phyloP scores from a whole-genome alignment of 2,888 invertebrate genomes.

The Listrodromus nycthemerus region DNA sequence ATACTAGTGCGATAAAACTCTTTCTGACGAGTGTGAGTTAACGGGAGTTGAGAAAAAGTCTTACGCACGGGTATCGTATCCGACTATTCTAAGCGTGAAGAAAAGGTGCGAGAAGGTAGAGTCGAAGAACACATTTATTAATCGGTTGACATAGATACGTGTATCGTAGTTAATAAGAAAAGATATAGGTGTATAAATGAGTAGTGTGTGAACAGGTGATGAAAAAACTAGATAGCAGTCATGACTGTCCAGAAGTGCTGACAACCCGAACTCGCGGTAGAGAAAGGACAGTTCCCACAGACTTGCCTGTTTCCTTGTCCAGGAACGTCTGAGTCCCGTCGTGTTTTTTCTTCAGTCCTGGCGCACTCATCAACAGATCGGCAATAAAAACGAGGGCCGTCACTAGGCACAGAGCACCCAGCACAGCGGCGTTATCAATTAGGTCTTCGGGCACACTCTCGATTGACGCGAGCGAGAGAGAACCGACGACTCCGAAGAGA shows the following conservation, averaged over 20 bases:
- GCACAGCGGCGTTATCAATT: slow-evolving; percentile 90
- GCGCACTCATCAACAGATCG: slow-evolving; percentile 85
- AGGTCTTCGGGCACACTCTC: slow-evolving; percentile 89
- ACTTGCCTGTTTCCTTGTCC: slow-evolving; percentile 79
- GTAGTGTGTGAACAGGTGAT: slow-evolving; percentile 11
- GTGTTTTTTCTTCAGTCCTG: slow-evolving; percentile 74
- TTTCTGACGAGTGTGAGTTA: too few relatives aligned
- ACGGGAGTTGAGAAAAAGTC: too few relatives aligned
- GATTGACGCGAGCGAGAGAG: slow-evolving; percentile 89
- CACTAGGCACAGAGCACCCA: slow-evolving; percentile 88
- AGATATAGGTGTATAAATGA: slow-evolving; percentile 32
- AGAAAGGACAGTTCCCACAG: slow-evolving; percentile 59
- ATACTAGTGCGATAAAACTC: too few relatives aligned
- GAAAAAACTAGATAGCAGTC: slow-evolving; percentile 6
- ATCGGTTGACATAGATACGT: slow-evolving; percentile 21
- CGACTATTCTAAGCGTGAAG: slow-evolving; percentile 23
- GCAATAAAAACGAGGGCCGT: slow-evolving; percentile 89
- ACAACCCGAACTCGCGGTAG: slow-evolving; percentile 65
- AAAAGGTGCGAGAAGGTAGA: slow-evolving; percentile 40
- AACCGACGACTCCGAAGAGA: slow-evolving; percentile 89
- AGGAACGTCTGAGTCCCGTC: slow-evolving; percentile 73
- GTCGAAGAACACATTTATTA: slow-evolving; percentile 56
- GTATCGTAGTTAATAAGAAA: slow-evolving; percentile 8
- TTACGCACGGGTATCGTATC: too few relatives aligned
- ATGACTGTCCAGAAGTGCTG: slow-evolving; percentile 60